Base-by-base conservation (phyloP, 1,140 invertebrate genomes). In the Drosophila biarmipes region DNA sequence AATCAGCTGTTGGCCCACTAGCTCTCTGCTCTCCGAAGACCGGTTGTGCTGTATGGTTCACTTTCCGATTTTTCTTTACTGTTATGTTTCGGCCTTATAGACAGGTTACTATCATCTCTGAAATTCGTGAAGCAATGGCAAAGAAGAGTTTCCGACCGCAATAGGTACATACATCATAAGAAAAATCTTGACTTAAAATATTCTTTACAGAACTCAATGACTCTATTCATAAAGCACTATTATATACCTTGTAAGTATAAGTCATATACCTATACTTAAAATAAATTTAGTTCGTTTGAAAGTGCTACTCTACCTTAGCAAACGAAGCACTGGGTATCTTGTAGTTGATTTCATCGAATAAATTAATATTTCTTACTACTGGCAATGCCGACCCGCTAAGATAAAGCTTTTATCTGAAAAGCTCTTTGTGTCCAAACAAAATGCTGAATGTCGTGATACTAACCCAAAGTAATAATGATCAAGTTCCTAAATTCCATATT, bases 31-130 rank as follows among this genome's bases (percentile, higher is more conserved):
- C 49, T 54, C 24, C 6, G 54, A 55, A 35, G 51, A 67, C 59
- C 63, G 59, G 63, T 67, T 64, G n/a, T 24, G 63, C 64, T 64
- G n/a, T 24, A 21, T 24, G 7, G 17, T 17, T 46, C 11, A n/a
- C 17, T 45, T 57, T 57, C 2, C 7, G 27, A 21, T 21, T 57
- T 31, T 19, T 11, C 15, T 43, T 53, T 29, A 57, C 27, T 57
- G 54, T 43, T 34, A 17, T 6, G 17, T 19, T 43, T 43, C 15
- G 15, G 10, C n/a, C 19, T 42, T 42, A 8, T 6, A 10, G 11
- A n/a, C 12, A n/a, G 10, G 11, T 24, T 19, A 14, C 6, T 21
- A n/a, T 12, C 1, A 24, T 2, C 17, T 10, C 7, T 19, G 8
- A 42, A 19, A 11, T 4, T 10, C 11, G 11, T 2, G 40, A 19